phyloP scores from a whole-genome alignment of 2,797 vertebrate genomes.

The Natrix natrix region DNA sequence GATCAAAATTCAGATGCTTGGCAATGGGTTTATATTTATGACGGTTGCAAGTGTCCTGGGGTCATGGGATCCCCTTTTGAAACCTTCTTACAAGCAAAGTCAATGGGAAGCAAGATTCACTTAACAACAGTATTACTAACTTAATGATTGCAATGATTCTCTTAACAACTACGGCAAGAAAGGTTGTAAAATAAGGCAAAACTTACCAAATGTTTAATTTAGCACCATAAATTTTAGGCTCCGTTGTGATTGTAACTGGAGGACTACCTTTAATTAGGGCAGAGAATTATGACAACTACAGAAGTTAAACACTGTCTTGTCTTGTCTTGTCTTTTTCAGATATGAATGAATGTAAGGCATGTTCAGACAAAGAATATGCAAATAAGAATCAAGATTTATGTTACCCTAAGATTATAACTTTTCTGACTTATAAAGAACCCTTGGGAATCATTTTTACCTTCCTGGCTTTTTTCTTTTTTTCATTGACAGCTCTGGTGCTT shows the following conservation, averaged over 20 bases:
- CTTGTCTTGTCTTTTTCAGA: not conserved
- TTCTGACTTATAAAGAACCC: conserved; percentile 4
- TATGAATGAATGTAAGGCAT: not conserved
- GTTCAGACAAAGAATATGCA: not conserved
- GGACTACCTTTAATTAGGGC: not conserved
- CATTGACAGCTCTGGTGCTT: not conserved
- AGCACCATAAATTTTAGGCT: not conserved
- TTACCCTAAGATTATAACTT: not conserved
- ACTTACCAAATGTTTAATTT: not conserved
- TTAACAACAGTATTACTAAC: not conserved
- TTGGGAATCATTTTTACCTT: not conserved
- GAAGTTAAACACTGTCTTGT: not conserved
- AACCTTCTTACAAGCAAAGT: not conserved
- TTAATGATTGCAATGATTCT: not conserved
- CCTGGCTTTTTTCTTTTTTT: not conserved
- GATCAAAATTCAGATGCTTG: not conserved
- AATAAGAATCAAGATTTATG: not conserved
- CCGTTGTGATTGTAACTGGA: not conserved
- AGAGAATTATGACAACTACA: not conserved
- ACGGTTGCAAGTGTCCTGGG: not conserved
- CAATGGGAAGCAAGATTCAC: not conserved
- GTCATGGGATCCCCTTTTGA: not conserved
- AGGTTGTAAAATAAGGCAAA: not conserved
- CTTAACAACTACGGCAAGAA: not conserved
- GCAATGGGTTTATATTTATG: not conserved